phyloP scores from a whole-genome alignment of 2,888 invertebrate species.

The Malthinus seriepunctatus region DNA sequence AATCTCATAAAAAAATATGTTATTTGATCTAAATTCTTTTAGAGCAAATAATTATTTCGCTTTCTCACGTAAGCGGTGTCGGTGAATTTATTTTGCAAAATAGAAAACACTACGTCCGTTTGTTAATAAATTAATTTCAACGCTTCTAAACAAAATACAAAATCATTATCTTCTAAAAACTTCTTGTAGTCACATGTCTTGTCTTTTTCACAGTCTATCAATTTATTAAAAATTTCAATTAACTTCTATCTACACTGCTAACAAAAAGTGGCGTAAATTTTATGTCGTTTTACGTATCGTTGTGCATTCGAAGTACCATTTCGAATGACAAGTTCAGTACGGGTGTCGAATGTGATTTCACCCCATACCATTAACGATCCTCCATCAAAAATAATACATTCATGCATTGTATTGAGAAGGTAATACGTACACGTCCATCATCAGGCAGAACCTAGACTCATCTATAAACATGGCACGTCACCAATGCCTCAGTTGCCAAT shows the following conservation, averaged over 20 bases:
- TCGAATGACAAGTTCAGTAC: not conserved
- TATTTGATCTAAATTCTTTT: not conserved
- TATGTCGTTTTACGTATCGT: not conserved
- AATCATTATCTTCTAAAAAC: not conserved
- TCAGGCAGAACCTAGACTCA: not conserved
- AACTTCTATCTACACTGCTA: no score
- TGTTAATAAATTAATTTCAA: not conserved
- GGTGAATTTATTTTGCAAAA: conserved; percentile 56
- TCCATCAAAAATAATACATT: conserved; percentile 1
- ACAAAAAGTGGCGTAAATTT: no score
- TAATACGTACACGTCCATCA: not conserved
- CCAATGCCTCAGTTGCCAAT: not conserved
- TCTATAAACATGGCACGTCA: conserved; percentile 1
- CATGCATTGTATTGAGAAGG: not conserved
- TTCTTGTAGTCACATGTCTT: not conserved
- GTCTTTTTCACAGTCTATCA: not conserved
- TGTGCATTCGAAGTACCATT: not conserved
- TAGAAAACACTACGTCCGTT: not conserved
- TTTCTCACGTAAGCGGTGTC: conserved; percentile 69
- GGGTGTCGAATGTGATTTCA: not conserved
- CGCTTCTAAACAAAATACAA: not conserved
- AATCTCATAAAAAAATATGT: not conserved
- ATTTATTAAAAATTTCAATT: no score
- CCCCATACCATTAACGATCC: not conserved
- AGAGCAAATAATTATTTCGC: not conserved